phyloP scores from a whole-genome alignment of 2,888 invertebrate species.

The Meganola albula region DNA sequence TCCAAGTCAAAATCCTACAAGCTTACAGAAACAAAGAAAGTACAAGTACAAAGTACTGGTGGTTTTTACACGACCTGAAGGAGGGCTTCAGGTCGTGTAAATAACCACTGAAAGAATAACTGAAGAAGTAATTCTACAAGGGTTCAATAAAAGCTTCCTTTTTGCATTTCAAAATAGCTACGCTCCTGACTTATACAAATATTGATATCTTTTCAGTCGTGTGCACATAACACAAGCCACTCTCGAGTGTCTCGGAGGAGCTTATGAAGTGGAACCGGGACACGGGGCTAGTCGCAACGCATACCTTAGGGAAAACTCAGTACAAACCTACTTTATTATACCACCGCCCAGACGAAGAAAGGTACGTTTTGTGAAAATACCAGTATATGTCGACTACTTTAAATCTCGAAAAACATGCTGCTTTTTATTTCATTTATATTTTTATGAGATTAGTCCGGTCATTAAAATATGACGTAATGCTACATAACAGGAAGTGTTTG shows the following conservation, averaged over 20 bases:
- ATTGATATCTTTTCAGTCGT: slow-evolving; percentile 77
- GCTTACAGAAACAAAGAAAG: too few relatives aligned
- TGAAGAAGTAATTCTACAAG: too few relatives aligned
- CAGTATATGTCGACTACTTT: slow-evolving; percentile 1
- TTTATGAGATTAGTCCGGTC: slow-evolving; percentile 17
- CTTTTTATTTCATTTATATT: slow-evolving; percentile 20
- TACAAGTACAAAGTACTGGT: too few relatives aligned
- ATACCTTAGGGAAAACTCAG: slow-evolving; percentile 89
- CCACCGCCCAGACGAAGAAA: slow-evolving; percentile 90
- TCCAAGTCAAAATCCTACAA: too few relatives aligned
- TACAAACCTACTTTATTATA: slow-evolving; percentile 92
- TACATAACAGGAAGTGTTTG: background rate
- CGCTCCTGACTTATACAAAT: too few relatives aligned
- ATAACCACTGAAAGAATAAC: too few relatives aligned
- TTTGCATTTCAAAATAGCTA: too few relatives aligned
- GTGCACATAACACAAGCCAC: slow-evolving; percentile 92
- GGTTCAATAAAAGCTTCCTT: too few relatives aligned
- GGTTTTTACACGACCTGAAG: too few relatives aligned
- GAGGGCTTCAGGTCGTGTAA: too few relatives aligned
- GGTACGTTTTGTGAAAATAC: slow-evolving; percentile 61
- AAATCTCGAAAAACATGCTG: slow-evolving; percentile 6
- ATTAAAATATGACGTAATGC: slow-evolving; percentile 12
- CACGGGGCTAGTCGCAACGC: slow-evolving; percentile 90
- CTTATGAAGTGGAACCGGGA: slow-evolving; percentile 94
- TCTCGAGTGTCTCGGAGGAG: slow-evolving; percentile 89